These are phyloP conservation scores for Axinella damicornis DNA, from an alignment of 37 sponge, comb jelly and placozoan genomes.

Conservation along the genomic window DNA sequence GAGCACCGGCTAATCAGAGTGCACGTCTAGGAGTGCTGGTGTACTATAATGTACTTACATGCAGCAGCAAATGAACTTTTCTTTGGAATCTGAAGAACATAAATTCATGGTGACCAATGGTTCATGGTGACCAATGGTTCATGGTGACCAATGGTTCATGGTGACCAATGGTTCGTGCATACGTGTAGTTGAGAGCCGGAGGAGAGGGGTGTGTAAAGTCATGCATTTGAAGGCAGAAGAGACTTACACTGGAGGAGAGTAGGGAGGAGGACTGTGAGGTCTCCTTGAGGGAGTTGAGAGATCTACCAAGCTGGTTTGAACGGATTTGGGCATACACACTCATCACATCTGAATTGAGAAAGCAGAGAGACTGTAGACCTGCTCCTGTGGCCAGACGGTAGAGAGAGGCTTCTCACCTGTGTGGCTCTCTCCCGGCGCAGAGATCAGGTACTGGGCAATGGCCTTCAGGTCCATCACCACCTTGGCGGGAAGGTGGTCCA, in stretches of 20 bases:
- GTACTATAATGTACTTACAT: background rate
- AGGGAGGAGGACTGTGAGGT: slow-evolving; percentile 24
- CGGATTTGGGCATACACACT: slow-evolving; percentile 76
- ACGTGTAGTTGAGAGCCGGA: too few relatives aligned
- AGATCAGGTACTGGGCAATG: slow-evolving; percentile 65
- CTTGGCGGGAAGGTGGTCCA: slow-evolving; percentile 64
- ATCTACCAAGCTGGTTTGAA: slow-evolving; percentile 66
- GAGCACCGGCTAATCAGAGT: too few relatives aligned
- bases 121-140: too few relatives aligned
- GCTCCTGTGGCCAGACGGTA: background rate
- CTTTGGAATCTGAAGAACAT: slow-evolving; percentile 40
- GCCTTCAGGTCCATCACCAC: slow-evolving; percentile 62
- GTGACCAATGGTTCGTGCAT: too few relatives aligned
- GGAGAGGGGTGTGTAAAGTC: too few relatives aligned
- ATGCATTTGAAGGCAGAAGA: background rate
- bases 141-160: too few relatives aligned
- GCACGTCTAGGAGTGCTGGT: too few relatives aligned
- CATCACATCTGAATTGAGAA: slow-evolving; percentile 59
- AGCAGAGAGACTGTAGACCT: too few relatives aligned
- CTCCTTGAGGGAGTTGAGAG: slow-evolving; percentile 63
- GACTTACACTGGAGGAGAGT: background rate
- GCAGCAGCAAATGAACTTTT: slow-evolving; percentile 36
- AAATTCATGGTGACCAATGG: too few relatives aligned
- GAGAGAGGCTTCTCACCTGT: slow-evolving; percentile 8
- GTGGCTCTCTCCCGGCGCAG: slow-evolving; percentile 28